Percentiles rank a stretch among this genome's conserved stretches.
These are phyloP conservation scores for Meriones psammophilus DNA, from an alignment of 2,797 vertebrate genomes.

Conservation along the genomic window DNA sequence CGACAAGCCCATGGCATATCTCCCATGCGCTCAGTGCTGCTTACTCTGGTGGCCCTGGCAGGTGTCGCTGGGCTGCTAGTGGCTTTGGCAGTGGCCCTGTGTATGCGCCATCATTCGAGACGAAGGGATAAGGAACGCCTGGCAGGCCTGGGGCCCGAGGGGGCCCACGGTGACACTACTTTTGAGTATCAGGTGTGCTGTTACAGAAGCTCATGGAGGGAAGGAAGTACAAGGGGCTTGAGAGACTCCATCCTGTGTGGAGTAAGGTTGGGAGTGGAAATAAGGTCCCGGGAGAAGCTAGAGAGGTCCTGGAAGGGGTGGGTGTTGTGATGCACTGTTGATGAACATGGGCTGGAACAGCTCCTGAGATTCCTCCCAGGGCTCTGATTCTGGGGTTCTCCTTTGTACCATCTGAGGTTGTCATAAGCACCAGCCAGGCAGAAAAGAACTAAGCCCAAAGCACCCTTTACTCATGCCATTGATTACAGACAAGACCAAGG, in stretches of 20 bases:
- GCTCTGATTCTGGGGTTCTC: neutral
- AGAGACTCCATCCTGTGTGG: neutral
- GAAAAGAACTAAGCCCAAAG: neutral
- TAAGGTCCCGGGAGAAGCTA: neutral
- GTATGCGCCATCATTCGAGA: conserved; percentile 93
- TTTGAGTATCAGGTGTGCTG: conserved; percentile 96
- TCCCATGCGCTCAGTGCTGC: conserved; percentile 93
- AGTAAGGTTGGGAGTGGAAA: neutral
- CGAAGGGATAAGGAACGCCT: conserved; percentile 95
- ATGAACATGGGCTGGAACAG: neutral
- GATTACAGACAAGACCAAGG: neutral
- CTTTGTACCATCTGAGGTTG: neutral
- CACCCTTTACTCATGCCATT: neutral
- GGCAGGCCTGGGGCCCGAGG: conserved; percentile 94
- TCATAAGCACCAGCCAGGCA: neutral
- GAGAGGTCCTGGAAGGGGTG: neutral
- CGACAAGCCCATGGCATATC: conserved; percentile 90
- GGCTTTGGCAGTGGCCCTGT: conserved; percentile 91
- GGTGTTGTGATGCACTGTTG: neutral
- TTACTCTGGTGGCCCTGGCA: conserved; percentile 95
- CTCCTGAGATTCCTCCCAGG: neutral
- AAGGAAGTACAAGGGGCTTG: neutral
- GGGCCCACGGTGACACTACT: conserved; percentile 93
- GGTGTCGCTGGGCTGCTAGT: conserved; percentile 94
- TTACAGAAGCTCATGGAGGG: rapidly evolving